Conservation (phyloP, 2,888 invertebrate species). For the Pterobdella sp. region DNA sequence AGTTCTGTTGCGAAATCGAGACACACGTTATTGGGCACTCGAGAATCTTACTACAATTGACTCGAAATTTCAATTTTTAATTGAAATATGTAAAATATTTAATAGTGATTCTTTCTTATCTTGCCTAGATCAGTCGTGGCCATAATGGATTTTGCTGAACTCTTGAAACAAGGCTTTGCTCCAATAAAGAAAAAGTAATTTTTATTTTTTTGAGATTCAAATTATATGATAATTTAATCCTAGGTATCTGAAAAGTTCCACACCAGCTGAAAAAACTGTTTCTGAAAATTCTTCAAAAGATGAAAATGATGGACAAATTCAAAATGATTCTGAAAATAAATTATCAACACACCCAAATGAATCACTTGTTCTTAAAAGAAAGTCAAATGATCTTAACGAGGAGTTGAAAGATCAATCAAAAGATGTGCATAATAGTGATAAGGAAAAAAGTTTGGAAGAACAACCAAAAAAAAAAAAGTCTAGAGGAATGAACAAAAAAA, state of each 20-base stretch:
- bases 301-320: not conserved
- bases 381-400: not conserved
- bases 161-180: conserved; percentile 11
- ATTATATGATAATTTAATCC: not conserved
- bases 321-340: not conserved
- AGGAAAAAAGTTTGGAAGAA: conserved; percentile 5
- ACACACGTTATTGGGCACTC: too few relatives aligned
- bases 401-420: conserved; percentile 7
- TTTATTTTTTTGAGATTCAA: not conserved
- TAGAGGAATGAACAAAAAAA: conserved; percentile 68
- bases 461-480: conserved; percentile 36
- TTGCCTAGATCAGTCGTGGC: too few relatives aligned
- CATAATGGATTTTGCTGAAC: not conserved
- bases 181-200: conserved; percentile 24
- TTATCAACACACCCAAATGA: not conserved
- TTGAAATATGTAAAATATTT: too few relatives aligned
- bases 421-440: not conserved
- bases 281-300: conserved; percentile 2
- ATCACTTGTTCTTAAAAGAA: not conserved
- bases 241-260: conserved; percentile 19
- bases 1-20: too few relatives aligned
- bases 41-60: too few relatives aligned
- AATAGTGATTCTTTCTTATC: too few relatives aligned
- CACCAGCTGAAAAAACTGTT: not conserved
- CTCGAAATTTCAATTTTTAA: too few relatives aligned